phyloP scores from a whole-genome alignment of 2,797 vertebrate genomes.

The Euthynnus affinis region DNA sequence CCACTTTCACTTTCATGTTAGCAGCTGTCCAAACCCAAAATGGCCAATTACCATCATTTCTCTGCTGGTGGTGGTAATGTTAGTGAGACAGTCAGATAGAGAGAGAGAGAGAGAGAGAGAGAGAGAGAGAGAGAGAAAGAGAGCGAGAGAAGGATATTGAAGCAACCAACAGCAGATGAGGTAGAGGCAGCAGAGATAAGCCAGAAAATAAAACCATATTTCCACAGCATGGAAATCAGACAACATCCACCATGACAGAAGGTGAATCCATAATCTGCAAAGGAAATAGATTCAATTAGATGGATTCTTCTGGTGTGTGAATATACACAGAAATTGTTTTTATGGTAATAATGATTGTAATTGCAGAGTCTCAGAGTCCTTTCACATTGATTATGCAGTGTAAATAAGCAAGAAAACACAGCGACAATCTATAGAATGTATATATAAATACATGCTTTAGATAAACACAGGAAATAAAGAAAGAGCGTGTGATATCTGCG shows the following conservation, averaged over 20 bases:
- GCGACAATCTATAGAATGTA: conserved; percentile 15
- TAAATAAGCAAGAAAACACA: conserved; percentile 57
- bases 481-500: background rate
- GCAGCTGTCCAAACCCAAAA: conserved; percentile 83
- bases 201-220: conserved; percentile 78
- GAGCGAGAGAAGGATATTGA: conserved; percentile 36
- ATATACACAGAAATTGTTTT: conserved; percentile 77
- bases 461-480: background rate
- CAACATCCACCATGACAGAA: conserved; percentile 81
- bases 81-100: conserved; percentile 57
- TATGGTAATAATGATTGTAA: conserved; percentile 79
- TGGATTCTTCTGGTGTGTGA: conserved; percentile 70
- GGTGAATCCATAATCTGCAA: conserved; percentile 81
- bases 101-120: conserved; percentile 27
- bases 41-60: conserved; percentile 86
- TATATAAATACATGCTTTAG: background rate
- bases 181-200: conserved; percentile 71
- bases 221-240: conserved; percentile 78
- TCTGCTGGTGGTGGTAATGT: conserved; percentile 78
- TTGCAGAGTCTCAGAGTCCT: conserved; percentile 53
- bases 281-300: conserved; percentile 85
- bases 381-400: conserved; percentile 72
- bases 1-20: conserved; percentile 83
- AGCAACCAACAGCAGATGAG: conserved; percentile 69
- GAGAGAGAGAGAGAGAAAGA: conserved; percentile 26